Base-by-base conservation (phyloP, 1,140 invertebrate species). In the Saccostrea glomerata region DNA sequence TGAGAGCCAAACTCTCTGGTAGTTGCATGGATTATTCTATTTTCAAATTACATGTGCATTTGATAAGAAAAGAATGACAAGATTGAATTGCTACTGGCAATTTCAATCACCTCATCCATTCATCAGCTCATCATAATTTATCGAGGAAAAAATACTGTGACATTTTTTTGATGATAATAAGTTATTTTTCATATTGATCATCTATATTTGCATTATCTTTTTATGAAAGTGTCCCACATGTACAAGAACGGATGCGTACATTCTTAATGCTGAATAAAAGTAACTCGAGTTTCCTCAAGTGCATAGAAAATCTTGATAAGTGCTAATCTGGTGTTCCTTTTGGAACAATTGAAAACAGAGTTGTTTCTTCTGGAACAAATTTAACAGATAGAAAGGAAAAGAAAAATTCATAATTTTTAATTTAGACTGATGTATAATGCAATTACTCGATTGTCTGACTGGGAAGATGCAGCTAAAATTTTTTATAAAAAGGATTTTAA, bases 1-100 rank as follows among this genome's bases (percentile, higher is more conserved):
- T 56, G 94, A 94, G 89, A 92, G 93, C 58, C 93, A 95, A 90
- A 95, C 95, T 93, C 90, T 95, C 82, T 95, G 95, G 95, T 95
- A 93, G 90, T 54, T 60, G 25, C 23, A 30, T 77, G 36, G 70
- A 77, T 36, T 36, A 30, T 11, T 30, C 13, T 3, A 7, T 30
- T 77, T 77, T 11, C 11, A 30, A 77, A 77, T 77, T 12, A 5
- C 25, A 77, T 77, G 12, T 12, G 70, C 25, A 77, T 2, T 30
- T 36, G 70, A 23, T 84, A n/a, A 20, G 40, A 54, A 55, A 47
- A 23, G 30, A 12, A 30, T 84, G 82, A n/a, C n/a, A 54, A 5
- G 55, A 25, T 15, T 25, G 2, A 9, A 17, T 77, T 15, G 25
- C 70, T 17, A 0, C n/a, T 63, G 15, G 17, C 58, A 20, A 20